phyloP scores from a whole-genome alignment of 2,888 invertebrate species.

The Rhingia rostrata region DNA sequence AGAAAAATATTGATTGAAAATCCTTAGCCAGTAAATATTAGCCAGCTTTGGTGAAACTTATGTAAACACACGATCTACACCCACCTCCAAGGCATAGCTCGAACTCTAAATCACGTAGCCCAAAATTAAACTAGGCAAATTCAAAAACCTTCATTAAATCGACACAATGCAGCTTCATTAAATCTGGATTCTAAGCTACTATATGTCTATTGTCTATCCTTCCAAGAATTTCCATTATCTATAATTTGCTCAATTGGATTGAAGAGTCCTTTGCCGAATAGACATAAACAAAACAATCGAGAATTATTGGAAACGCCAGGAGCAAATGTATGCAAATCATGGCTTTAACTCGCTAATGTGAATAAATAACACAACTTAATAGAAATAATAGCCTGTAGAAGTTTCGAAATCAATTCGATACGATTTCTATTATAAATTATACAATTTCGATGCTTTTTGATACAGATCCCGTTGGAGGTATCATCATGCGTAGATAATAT shows the following conservation, averaged over 20 bases:
- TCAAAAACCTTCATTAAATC: too few species aligned
- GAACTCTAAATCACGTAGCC: too few species aligned
- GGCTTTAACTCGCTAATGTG: conserved; percentile 9
- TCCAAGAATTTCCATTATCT: not conserved
- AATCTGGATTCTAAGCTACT: too few species aligned
- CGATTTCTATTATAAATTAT: conserved; percentile 43
- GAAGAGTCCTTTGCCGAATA: not conserved
- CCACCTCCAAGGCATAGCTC: too few species aligned
- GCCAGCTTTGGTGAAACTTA: too few species aligned
- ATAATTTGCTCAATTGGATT: not conserved
- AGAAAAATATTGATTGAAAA: too few species aligned
- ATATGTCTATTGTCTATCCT: too few species aligned
- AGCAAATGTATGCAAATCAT: conserved; percentile 39
- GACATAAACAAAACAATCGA: not conserved
- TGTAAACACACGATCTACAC: too few species aligned
- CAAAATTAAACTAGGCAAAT: too few species aligned
- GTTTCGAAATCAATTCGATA: conserved; percentile 30
- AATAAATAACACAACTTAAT: conserved; percentile 17
- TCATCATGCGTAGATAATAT: conserved; percentile 20
- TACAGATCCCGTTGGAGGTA: conserved; percentile 15
- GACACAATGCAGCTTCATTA: too few species aligned
- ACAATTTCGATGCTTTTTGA: conserved; percentile 29
- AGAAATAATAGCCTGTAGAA: conserved; percentile 35
- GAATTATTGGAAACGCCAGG: conserved; percentile 10
- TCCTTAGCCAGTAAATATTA: too few species aligned